A percentile compares a stretch with the other conserved stretches of the same genome.
Conservation (phyloP, 1,140 invertebrate species). For the Ruditapes philippinarum region DNA sequence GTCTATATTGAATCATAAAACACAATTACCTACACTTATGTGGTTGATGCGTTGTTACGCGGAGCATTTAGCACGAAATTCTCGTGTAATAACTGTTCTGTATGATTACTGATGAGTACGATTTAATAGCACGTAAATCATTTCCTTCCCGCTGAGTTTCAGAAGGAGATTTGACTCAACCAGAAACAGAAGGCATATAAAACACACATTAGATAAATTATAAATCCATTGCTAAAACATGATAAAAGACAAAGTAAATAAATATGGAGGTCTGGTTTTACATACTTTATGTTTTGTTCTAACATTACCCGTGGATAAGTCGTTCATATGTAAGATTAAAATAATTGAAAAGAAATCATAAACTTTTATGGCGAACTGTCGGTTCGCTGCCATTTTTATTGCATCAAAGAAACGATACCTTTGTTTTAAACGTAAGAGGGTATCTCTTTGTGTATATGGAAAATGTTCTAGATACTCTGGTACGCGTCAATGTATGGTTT, state of each 20-base stretch:
- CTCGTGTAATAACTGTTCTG: not conserved
- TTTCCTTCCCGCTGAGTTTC: not conserved
- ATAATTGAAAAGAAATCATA: slow-evolving; percentile 24
- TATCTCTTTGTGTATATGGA: too few relatives aligned
- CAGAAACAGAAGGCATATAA: slow-evolving; percentile 9
- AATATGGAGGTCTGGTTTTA: slow-evolving; percentile 27
- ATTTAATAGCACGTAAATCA: not conserved
- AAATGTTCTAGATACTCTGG: too few relatives aligned
- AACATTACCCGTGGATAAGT: not conserved
- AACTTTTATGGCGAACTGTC: not conserved
- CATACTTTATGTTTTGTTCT: slow-evolving; percentile 1
- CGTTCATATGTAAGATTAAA: slow-evolving; percentile 30
- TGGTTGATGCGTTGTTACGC: not conserved
- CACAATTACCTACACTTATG: too few relatives aligned
- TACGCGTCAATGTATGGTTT: too few relatives aligned
- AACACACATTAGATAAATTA: slow-evolving; percentile 41
- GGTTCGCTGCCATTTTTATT: not conserved
- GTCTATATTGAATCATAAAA: too few relatives aligned
- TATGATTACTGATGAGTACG: not conserved
- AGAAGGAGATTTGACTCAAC: not conserved
- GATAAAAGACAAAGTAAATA: slow-evolving; percentile 51
- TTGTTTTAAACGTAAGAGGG: too few relatives aligned
- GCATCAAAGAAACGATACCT: too few relatives aligned
- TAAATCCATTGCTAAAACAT: slow-evolving; percentile 26
- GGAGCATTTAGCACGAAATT: not conserved